phyloP scores from a whole-genome alignment of 2,797 vertebrate genomes.

The Monodelphis domestica region DNA sequence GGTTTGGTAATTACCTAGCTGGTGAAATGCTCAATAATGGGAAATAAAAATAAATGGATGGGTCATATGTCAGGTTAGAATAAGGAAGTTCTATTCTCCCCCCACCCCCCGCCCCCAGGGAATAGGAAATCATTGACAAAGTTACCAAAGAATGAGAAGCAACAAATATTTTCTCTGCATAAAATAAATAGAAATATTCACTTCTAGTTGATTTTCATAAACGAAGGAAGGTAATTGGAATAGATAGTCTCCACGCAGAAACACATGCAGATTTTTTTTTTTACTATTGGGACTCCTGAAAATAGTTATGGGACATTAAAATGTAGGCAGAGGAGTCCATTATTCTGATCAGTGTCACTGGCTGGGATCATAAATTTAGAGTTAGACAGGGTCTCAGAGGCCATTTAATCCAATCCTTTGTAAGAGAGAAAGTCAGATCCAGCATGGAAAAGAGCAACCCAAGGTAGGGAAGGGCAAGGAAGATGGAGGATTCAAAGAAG shows the following conservation, averaged over 20 bases:
- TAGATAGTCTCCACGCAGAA: not conserved
- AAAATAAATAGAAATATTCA: not conserved
- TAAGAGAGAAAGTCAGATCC: too few relatives aligned
- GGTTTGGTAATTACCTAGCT: not conserved
- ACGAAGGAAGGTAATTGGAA: not conserved
- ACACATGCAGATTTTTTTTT: not conserved
- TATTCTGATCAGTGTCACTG: not conserved
- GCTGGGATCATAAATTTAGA: not conserved
- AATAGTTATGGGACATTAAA: not conserved
- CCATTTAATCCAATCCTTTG: not conserved
- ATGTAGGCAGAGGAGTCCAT: not conserved
- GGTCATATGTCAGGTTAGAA: not conserved
- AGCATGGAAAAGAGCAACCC: too few relatives aligned
- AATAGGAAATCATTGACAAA: not conserved
- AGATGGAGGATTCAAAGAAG: too few relatives aligned
- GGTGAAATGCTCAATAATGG: not conserved
- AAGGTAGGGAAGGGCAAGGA: too few relatives aligned
- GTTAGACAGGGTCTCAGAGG: not conserved
- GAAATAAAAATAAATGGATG: not conserved
- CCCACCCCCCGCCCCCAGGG: too few relatives aligned
- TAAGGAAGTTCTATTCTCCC: not conserved
- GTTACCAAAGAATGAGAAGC: not conserved
- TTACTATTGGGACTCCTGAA: not conserved
- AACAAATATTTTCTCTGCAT: not conserved
- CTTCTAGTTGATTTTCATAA: not conserved